Conservation (phyloP, 2,113 vertebrate species). For the Panthera uncia region DNA sequence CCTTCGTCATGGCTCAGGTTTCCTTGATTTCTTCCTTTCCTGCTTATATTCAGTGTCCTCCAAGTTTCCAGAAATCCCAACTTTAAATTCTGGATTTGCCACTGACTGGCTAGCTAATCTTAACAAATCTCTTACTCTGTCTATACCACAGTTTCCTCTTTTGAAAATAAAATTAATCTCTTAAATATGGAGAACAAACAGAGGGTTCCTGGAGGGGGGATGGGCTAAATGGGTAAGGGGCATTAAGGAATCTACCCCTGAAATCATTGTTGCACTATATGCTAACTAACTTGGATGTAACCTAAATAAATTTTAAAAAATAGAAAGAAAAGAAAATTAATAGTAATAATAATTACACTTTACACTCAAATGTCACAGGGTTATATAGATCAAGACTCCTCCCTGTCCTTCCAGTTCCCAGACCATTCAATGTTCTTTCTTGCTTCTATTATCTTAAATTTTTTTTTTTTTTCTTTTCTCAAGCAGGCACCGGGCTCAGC, state of each 20-base stretch:
- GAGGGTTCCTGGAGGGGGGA: too few relatives aligned
- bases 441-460: neutral
- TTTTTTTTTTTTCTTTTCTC: too few relatives aligned
- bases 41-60: neutral
- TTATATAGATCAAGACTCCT: neutral
- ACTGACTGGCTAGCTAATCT: neutral
- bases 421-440: neutral
- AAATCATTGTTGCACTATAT: too few relatives aligned
- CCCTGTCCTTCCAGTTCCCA: neutral
- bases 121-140: neutral
- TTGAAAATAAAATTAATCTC: slow-evolving; percentile 4
- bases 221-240: too few relatives aligned
- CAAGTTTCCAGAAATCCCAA: neutral
- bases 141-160: slow-evolving; percentile 3
- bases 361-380: neutral
- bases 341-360: neutral
- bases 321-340: neutral
- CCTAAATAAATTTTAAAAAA: too few relatives aligned
- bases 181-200: too few relatives aligned
- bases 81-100: slow-evolving; percentile 14
- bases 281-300: too few relatives aligned
- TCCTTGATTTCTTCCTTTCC: neutral
- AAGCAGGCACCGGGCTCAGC: too few relatives aligned
- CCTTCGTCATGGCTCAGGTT: neutral
- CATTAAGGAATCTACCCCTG: too few relatives aligned